Percentiles rank a stretch among this genome's conserved stretches.
Evolutionary conservation across 2,888 invertebrate genomes (phyloP).

Genomic region (Escarpia spicata): DNA sequence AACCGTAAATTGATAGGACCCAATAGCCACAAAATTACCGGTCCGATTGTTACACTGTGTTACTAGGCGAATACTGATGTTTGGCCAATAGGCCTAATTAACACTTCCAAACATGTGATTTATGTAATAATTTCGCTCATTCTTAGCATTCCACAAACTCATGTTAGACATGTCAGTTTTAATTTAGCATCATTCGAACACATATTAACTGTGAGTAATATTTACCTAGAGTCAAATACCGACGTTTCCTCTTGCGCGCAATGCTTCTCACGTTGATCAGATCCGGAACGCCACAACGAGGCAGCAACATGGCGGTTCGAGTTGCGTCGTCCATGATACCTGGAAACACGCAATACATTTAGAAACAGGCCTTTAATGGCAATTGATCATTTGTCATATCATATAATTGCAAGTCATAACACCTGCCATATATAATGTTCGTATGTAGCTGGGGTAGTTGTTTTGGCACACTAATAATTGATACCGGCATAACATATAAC

Average conservation of each 20-base stretch:
- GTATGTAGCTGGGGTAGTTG: not conserved
- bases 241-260: not conserved
- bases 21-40: not conserved
- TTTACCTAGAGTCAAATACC: not conserved
- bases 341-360: not conserved
- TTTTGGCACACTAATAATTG: too few relatives aligned
- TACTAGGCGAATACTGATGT: not conserved
- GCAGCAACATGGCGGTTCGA: not conserved
- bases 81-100: not conserved
- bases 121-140: not conserved
- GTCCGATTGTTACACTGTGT: not conserved
- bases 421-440: not conserved
- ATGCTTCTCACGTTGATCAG: not conserved
- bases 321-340: not conserved
- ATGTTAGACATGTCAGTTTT: not conserved
- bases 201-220: not conserved
- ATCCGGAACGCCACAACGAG: not conserved
- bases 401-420: not conserved
- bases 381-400: not conserved
- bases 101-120: not conserved
- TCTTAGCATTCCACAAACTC: not conserved
- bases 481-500: too few relatives aligned
- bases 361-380: not conserved
- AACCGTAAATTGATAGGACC: not conserved
- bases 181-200: too few relatives aligned